A percentile compares a stretch with the other conserved stretches of the same genome.
Conservation (phyloP, 2,888 invertebrate genomes). For the Lingula anatina region DNA sequence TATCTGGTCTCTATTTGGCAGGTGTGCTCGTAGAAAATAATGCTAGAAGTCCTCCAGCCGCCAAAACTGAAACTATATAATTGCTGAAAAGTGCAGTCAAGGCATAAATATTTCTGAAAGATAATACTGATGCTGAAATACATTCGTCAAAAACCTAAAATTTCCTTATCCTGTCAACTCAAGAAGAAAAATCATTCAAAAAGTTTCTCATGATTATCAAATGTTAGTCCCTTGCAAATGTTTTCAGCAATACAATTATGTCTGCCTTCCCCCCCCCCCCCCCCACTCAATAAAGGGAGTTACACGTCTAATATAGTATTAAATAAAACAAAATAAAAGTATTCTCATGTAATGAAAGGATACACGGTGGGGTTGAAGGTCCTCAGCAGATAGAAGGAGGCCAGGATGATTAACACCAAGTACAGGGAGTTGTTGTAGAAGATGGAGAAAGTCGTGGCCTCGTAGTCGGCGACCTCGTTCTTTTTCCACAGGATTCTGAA, state of each 20-base stretch:
- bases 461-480: constrained; percentile 98
- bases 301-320: too few relatives aligned
- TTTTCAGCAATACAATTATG: too few relatives aligned
- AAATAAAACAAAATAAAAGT: too few relatives aligned
- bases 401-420: constrained; percentile 84
- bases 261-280: too few relatives aligned
- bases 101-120: background rate
- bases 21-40: constrained; percentile 86
- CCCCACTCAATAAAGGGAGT: too few relatives aligned
- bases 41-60: constrained; percentile 85
- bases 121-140: too few relatives aligned
- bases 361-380: constrained; percentile 72
- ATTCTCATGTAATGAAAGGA: constrained; percentile 59
- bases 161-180: too few relatives aligned
- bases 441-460: constrained; percentile 97
- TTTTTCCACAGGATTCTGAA: constrained; percentile 94
- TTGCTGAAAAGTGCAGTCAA: constrained; percentile 56
- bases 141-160: too few relatives aligned
- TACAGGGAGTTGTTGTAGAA: constrained; percentile 99
- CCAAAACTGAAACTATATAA: constrained; percentile 84
- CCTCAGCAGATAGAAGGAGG: constrained; percentile 89
- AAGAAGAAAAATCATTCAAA: background rate
- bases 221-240: too few relatives aligned
- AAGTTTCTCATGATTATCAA: background rate
- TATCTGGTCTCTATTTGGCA: too few relatives aligned